Evolutionary conservation across 1,140 invertebrate species (phyloP).

Genomic region (Dinothrombium tinctorium): DNA sequence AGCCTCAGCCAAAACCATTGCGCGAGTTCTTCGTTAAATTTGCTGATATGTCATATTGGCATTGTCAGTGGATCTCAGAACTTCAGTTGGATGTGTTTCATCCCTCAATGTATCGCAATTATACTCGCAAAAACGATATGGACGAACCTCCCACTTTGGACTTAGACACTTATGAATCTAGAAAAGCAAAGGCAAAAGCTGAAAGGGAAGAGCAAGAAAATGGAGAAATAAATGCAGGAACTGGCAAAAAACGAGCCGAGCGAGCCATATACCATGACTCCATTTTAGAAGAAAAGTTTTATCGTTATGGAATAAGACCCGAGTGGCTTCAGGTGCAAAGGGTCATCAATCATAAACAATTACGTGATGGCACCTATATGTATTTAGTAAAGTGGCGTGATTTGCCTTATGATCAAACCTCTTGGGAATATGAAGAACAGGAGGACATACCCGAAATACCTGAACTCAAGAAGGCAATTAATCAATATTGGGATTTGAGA

Average conservation of each 20-base stretch:
- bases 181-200: slow-evolving; percentile 13
- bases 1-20: slow-evolving; percentile 24
- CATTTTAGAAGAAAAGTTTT: slow-evolving; percentile 23
- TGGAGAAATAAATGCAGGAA: slow-evolving; percentile 10
- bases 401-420: slow-evolving; percentile 80
- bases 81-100: slow-evolving; percentile 87
- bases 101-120: slow-evolving; percentile 75
- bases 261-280: slow-evolving; percentile 15
- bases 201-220: slow-evolving; percentile 10
- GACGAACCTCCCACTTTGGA: slow-evolving; percentile 87
- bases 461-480: slow-evolving; percentile 56
- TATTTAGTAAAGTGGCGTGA: slow-evolving; percentile 98
- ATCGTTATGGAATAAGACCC: slow-evolving; percentile 74
- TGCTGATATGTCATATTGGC: slow-evolving; percentile 91
- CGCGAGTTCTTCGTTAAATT: slow-evolving; percentile 97
- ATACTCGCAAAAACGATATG: slow-evolving; percentile 87
- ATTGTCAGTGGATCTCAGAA: slow-evolving; percentile 91
- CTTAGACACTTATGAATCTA: slow-evolving; percentile 4
- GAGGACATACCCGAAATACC: slow-evolving; percentile 46
- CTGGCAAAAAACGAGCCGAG: slow-evolving; percentile 13
- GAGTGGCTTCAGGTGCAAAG: slow-evolving; percentile 91
- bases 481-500: slow-evolving; percentile 54
- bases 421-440: slow-evolving; percentile 71
- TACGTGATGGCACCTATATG: slow-evolving; percentile 50
- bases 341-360: slow-evolving; percentile 55